Base-by-base conservation (phyloP, 2,888 invertebrate genomes). In the Deroplatys truncata region DNA sequence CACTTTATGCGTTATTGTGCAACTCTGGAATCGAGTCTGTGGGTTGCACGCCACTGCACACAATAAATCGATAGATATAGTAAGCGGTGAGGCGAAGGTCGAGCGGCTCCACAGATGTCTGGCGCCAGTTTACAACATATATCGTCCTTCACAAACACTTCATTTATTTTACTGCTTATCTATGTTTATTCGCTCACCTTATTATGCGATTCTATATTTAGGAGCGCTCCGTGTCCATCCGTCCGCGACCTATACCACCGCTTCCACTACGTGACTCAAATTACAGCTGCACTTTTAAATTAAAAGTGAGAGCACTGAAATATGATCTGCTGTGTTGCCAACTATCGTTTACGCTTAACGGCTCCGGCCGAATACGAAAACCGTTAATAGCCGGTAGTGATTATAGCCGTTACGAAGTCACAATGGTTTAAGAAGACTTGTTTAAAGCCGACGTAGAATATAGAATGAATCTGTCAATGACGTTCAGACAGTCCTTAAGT, bases 1-100 rank as follows among this genome's bases (percentile, higher is more conserved):
- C 35, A 31, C 29, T 84, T 7, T 84, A n/a, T 16, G 20, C 84
- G 2, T 84, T 49, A 49, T 49, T 49, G 49, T 15, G 8, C 5
- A 49, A 49, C 1, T 72, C 20, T 25, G 16, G 16, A 25, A 16
- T 16, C 16, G 1, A 20, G 20, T 25, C 56, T 72, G 25, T 25
- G 56, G 56, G 16, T 4, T 72, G 56, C 56, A 72, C 56, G 56
- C 56, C 56, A 72, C 56, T 72, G 56, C 56, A 72, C 56, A 72
- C 82, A 87, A 87, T 87, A 87, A 87, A 87, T 87, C 87, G 35
- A 87, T 87, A 87, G 87, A 87, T 56, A 83, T 25, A 86, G 56
- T 72, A 72, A 72, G 86, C 86, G 49, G 82, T 86, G 49, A 10
- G 56, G 56, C 86, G 86, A 56, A 49, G 49, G 86, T 86, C 72